Percentiles rank a stretch among this genome's conserved stretches.
phyloP scores from a whole-genome alignment of 1,140 invertebrate species.

The Tyrophagus putrescentiae region DNA sequence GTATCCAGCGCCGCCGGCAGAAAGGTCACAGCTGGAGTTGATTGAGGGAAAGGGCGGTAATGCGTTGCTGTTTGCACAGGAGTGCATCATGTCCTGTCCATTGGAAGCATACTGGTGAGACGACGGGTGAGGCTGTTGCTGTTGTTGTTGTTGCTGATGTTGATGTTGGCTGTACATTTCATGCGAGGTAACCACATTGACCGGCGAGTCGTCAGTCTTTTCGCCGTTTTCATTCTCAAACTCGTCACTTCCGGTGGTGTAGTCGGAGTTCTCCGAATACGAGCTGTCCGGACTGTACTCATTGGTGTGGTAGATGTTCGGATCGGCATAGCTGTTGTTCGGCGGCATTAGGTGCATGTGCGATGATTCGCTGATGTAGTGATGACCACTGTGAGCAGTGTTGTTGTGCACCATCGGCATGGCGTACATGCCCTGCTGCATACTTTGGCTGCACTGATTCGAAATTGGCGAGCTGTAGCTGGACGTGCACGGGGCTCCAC shows the following conservation, averaged over 20 bases:
- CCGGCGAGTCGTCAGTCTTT: background rate
- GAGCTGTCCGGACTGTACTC: slow-evolving; percentile 31
- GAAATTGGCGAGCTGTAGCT: background rate
- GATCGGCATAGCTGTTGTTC: slow-evolving; percentile 4
- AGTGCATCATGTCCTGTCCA: slow-evolving; percentile 1
- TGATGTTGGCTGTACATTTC: slow-evolving; percentile 6
- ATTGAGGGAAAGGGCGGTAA: slow-evolving; percentile 22
- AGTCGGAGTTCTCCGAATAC: slow-evolving; percentile 43
- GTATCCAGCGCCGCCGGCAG: background rate
- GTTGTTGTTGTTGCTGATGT: background rate
- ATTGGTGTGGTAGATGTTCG: background rate
- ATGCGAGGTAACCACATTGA: too few species aligned
- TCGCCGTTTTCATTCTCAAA: slow-evolving; percentile 18
- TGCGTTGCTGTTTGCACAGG: background rate
- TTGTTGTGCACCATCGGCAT: slow-evolving; percentile 1
- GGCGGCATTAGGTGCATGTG: background rate
- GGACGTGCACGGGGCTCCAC: slow-evolving; percentile 5
- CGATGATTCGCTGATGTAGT: background rate
- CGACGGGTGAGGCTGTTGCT: background rate
- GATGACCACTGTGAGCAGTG: too few species aligned
- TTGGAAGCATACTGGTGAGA: background rate
- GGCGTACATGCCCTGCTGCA: background rate
- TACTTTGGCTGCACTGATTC: slow-evolving; percentile 1
- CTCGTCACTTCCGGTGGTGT: slow-evolving; percentile 30
- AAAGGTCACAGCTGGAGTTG: background rate